Base-by-base conservation (phyloP, 1,140 invertebrate genomes). In the Euschistus heros region DNA sequence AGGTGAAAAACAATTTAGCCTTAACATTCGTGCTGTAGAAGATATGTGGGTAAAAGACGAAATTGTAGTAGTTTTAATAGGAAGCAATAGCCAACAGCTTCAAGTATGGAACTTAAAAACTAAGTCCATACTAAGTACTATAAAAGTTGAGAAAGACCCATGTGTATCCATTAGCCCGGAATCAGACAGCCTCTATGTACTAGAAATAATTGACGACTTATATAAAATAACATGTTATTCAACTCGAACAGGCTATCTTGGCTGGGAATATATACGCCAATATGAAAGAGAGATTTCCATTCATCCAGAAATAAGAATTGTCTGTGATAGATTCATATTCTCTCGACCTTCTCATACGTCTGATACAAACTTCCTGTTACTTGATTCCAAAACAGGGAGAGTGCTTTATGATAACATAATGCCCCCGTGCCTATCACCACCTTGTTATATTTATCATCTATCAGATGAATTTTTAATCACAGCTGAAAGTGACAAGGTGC, bases 381-480 rank as follows among this genome's bases (percentile, higher is more conserved):
- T 57, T 3, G 54, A 57, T 27, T 22, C 20, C 14, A 22, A 26
- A 15, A 10, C 18, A 14, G 54, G 54, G 1, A 17, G 8, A 24
- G 22, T 26, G 15, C 18, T 57, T 17, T 57, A 57, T 26, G 18
- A 57, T 57, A 24, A 20, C 20, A 26, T 24, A 14, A 57, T 57
- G 54, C 54, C 54, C 15, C 54, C 54, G 10, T 57, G 20, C 14
- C 14, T 57, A 6, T 57, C 24, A 17, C 54, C 54, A 57, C 54
- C 54, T 27, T 57, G 20, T 18, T 57, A 57, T 26, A 57, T 57
- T 24, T 57, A 57, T 57, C 24, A 57, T 26, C 2, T 57, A 6
- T 57, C 54, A 24, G 54, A 57, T 57, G 54, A 57, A 27, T 17
- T 57, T 17, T 57, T 57, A 24, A 57, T 57, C 14, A 57, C 54